Evolutionary conservation across 2,888 invertebrate species (phyloP), one percentile per base, ranked within the genome.

Genomic region (Phengaris arion): DNA sequence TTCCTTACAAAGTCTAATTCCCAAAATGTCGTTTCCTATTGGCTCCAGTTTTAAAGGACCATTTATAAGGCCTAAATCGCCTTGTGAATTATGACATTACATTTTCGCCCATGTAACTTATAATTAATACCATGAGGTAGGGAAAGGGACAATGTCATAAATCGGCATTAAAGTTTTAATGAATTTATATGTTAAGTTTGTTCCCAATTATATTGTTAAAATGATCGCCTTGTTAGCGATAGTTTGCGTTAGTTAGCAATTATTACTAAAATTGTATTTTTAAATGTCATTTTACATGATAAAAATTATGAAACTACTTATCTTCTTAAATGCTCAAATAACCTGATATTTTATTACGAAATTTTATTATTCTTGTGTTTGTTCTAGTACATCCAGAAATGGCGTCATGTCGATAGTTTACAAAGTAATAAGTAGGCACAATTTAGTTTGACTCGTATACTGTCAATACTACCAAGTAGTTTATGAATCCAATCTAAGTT

Each of bases 181-280:
- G 72, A 72, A 72, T 72, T 72, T 72, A 72, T 72, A 52, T 72
- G 70, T 70, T 70, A 76, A 78, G 77, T 79, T 79, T 10, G 59
- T 5, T 45, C 35, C 64, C 64, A 64, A 64, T 64, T 64, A 64
- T 35, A 59, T 59, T 22, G 59, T 59, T 9, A 12, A 45, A 35
- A 35, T 2, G 35, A 35, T 59, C 59, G 9, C 13, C 64, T 64
- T 64, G 64, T 64, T 64, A 64, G 64, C 64, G 64, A 35, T 64
- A 64, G 64, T 64, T 64, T 22, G 8, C 15, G 22, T 22, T 59
- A 9, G 59, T 59, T 59, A 15, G 59, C 15, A 15, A 15, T 22
- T 1, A 6, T 48, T 48, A 48, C 48, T 59, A 22, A 9, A 57
- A 54, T 12, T n/a, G 8, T 9, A 22, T 59, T 59, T 22, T 22